Base-by-base conservation (phyloP, 1,140 invertebrate species). In the Lucilia cuprina region DNA sequence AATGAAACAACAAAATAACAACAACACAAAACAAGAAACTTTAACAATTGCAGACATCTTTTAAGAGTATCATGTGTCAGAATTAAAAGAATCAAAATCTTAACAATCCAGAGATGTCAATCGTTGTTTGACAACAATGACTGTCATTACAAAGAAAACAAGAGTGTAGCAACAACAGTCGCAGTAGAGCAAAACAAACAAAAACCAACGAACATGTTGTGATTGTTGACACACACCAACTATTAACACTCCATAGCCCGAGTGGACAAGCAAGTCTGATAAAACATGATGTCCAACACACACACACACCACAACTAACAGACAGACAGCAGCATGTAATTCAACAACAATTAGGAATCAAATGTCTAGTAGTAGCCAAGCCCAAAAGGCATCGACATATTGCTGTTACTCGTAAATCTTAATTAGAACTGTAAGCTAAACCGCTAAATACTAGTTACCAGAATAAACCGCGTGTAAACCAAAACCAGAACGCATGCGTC, bases 231-330 rank as follows among this genome's bases (percentile, higher is more conserved):
- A 80, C 65, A 25, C 65, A 25, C 41, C 41, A 80, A 49, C 77
- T 13, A 34, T 30, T 41, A 80, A 80, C 77, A 80, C 41, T 80
- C 47, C 41, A 80, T 10, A 17, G 77, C 41, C 41, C n/a, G 4
- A 30, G 7, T 84, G 83, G 74, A 60, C 74, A 75, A 30, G 83
- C 19, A 41, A 34, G 70, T 41, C n/a, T 74, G 65, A 25, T 75
- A 75, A 30, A 83, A 80, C 41, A 80, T 50, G 77, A 80, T 80
- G 77, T 49, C 77, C 17, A 80, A 80, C 77, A 80, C 5, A 70
- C 77, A 80, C 5, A 70, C 19, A 70, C 3, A 30, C 25, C 25
- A 30, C 9, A 80, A 25, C 47, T 49, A 21, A 80, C 5, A 80
- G 77, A 80, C 77, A 77, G 34, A 7, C 7, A 5, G 9, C 34